phyloP scores from a whole-genome alignment of 2,888 invertebrate species.

The Drosophila nigritarsus region DNA sequence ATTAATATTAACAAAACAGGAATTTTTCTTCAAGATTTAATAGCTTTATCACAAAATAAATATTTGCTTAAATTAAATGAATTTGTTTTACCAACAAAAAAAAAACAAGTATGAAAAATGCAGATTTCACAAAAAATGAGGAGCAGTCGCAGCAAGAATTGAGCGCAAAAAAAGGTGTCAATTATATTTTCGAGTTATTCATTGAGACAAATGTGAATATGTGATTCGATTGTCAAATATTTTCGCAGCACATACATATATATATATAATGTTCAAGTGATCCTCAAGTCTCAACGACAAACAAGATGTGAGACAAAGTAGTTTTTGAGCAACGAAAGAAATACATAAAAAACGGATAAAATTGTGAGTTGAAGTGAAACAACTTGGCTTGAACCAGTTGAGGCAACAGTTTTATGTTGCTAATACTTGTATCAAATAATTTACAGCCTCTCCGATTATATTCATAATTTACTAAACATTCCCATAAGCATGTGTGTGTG shows the following conservation, averaged over 20 bases:
- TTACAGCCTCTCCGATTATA: slow-evolving; percentile 18
- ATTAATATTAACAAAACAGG: not conserved
- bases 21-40: not conserved
- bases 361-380: not conserved
- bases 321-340: not conserved
- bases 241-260: not conserved
- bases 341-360: slow-evolving; percentile 3
- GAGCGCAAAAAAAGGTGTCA: not conserved
- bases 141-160: too few relatives aligned
- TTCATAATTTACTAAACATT: slow-evolving; percentile 34
- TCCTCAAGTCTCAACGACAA: slow-evolving; percentile 1
- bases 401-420: slow-evolving; percentile 10
- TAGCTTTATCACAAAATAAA: not conserved
- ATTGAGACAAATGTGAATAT: slow-evolving; percentile 10
- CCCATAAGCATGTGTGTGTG: not conserved
- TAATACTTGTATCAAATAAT: slow-evolving; percentile 19
- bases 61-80: not conserved
- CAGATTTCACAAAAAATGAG: not conserved
- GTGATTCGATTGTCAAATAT: slow-evolving; percentile 12
- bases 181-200: not conserved
- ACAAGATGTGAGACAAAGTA: not conserved
- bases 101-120: not conserved
- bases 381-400: slow-evolving; percentile 28
- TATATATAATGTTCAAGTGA: not conserved
- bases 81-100: not conserved